Base-by-base conservation (phyloP, 2,113 vertebrate genomes). In the Semicossyphus pulcher region DNA sequence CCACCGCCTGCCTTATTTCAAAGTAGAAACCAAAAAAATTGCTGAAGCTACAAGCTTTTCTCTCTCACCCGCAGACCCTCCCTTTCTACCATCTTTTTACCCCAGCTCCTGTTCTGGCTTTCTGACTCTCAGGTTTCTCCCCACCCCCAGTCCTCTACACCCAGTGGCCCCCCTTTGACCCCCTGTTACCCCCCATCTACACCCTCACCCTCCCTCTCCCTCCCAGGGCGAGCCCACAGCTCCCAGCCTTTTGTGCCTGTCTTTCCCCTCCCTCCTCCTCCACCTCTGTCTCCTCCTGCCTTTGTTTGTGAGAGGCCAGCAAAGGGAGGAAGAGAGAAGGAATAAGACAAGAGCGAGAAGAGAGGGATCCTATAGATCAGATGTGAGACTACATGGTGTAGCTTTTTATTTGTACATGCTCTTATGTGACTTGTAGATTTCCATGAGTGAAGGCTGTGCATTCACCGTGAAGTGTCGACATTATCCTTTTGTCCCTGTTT, bases 241-340 rank as follows among this genome's bases (percentile, higher is more conserved):
- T 81, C 68, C 77, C 81, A 80, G 73, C 73, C 80, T 80, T 92
- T 90, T 92, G 90, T 92, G 86, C 85, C 74, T 76, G 15, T 66
- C 53, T 42, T 20, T 48, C 68, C 72, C 76, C 73, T 72, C 53
- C 64, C 47, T 41, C 32, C 68, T 48, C 44, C 65, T 63, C 59
- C 70, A 54, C 80, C 60, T 56, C 73, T 65, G 39, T 68, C 72
- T 72, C 82, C 70, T 74, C 78, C 61, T 59, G 57, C 77, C 88
- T 89, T 90, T 92, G 86, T 91, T 89, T 86, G 88, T 16, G 73
- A 86, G 92, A 85, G 92, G 92, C 92, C 92, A 78, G 83, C 14
- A 32, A 62, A 75, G 82, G 87, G 88, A 82, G 76, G 37, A 80
- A 59, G 48, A 76, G 60, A 65, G 47, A 23, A 25, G 44, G 44